These are phyloP conservation scores for Dastarcus helophoroides DNA, from an alignment of 2,888 invertebrate species.

Conservation along the genomic window DNA sequence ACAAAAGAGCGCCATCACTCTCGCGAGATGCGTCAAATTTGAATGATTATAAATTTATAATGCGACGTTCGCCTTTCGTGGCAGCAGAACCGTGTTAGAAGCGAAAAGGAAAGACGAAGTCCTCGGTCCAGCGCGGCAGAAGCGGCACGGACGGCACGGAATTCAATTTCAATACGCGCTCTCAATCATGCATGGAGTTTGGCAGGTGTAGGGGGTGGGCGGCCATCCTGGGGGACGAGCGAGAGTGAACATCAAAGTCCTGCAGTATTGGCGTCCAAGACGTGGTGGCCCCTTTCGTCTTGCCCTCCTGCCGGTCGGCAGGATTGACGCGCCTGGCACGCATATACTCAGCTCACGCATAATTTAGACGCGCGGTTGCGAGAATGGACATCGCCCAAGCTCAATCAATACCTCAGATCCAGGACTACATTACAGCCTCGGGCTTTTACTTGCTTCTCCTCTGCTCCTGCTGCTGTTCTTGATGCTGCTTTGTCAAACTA, in stretches of 20 bases:
- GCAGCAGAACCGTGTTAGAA: too few species aligned
- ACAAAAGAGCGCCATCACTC: too few species aligned
- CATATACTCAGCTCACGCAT: constrained; percentile 40
- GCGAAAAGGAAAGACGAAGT: constrained; percentile 11
- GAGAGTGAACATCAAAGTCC: constrained; percentile 31
- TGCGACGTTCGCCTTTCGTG: too few species aligned
- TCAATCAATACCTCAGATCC: constrained; percentile 36
- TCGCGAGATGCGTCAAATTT: too few species aligned
- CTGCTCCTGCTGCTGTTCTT: constrained; percentile 8
- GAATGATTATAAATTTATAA: constrained; percentile 10
- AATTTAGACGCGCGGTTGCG: constrained; percentile 39
- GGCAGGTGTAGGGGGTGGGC: constrained; percentile 19
- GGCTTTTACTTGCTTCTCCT: too few species aligned
- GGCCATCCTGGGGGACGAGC: constrained; percentile 14
- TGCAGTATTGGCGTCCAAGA: constrained; percentile 27
- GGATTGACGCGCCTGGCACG: constrained; percentile 34
- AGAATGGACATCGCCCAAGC: constrained; percentile 39
- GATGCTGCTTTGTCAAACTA: too few species aligned
- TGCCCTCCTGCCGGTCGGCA: constrained; percentile 11
- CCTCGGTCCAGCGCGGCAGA: constrained; percentile 20
- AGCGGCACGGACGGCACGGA: constrained; percentile 23
- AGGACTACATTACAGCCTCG: constrained; percentile 30
- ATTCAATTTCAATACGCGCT: constrained; percentile 41
- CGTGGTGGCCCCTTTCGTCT: constrained; percentile 14
- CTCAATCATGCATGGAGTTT: constrained; percentile 37